Evolutionary conservation across 2,797 vertebrate genomes (phyloP), one percentile per base, ranked within the genome.

Genomic region (Chiloscyllium punctatum): DNA sequence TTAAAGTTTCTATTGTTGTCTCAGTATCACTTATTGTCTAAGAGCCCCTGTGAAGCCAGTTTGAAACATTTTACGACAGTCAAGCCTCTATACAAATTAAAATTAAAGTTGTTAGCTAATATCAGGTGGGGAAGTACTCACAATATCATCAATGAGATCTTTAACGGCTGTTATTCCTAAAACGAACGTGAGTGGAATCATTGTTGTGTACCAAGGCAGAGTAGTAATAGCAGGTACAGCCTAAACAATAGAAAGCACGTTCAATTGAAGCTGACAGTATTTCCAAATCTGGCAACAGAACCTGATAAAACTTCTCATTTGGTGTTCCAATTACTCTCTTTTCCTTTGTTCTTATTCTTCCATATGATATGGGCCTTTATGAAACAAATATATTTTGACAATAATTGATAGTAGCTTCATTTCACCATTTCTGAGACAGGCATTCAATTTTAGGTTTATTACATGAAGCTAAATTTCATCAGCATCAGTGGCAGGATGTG

Each of bases 191-290:
- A 99, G 97, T 0, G 99, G 99, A 37, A 98, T 95, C 48, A 99
- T 97, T 94, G 98, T 98, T 4, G 98, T 97, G 97, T 98, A 98
- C 99, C 99, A 99, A 13, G 98, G 98, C 96, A 99, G 96, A 0
- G 98, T 98, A 51, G 99, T 98, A 96, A 99, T 98, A 95, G 96
- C 97, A 0, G 99, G 98, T 96, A 99, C 95, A 91, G 97, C 97
- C 98, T 98, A 96, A 13, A 94, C 96, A 11, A 95, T 42, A 33
- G 96, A 77, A 62, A 77, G 96, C 68, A 74, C 48, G 95, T 0
- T 96, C 62, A 92, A 3, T 13, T 42, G 21, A 92, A 0, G 25
- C 68, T 62, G 90, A 37, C 37, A 8, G n/a, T 8, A 68, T 69
- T 51, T 68, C n/a, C n/a, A 92, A 25, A 92, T 92, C 90, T n/a